These are phyloP conservation scores for Bilobella aurantiaca DNA, from an alignment of 1,140 invertebrate genomes.

Conservation along the genomic window DNA sequence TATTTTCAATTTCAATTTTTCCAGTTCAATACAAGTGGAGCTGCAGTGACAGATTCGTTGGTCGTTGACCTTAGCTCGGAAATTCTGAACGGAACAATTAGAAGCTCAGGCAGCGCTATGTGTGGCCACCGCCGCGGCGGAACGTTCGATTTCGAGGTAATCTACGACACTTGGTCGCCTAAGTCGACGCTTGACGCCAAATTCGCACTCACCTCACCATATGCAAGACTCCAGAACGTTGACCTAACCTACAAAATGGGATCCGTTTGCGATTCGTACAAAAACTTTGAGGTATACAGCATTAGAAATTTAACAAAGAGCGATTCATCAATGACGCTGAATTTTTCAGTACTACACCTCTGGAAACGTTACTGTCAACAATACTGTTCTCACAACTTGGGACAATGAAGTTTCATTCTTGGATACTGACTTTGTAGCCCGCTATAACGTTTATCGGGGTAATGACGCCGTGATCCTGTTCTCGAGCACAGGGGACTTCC, in stretches of 20 bases:
- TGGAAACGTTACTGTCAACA: slow-evolving; percentile 12
- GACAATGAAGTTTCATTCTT: background rate
- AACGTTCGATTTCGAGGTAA: too few relatives aligned
- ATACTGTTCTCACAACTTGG: slow-evolving; percentile 4
- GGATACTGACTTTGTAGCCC: slow-evolving; percentile 13
- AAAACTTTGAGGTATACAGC: slow-evolving; percentile 26
- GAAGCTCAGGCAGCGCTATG: too few relatives aligned
- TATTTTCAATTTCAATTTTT: too few relatives aligned
- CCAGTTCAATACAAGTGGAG: too few relatives aligned
- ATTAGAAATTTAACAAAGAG: background rate
- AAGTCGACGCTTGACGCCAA: slow-evolving; percentile 12
- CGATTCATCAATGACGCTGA: background rate
- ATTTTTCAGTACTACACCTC: slow-evolving; percentile 5
- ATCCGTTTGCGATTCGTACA: slow-evolving; percentile 19
- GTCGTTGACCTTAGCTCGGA: too few relatives aligned
- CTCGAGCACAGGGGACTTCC: slow-evolving; percentile 8
- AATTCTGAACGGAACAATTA: too few relatives aligned
- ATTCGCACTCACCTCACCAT: slow-evolving; percentile 21
- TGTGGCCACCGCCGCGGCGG: too few relatives aligned
- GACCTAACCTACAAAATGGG: slow-evolving; percentile 8
- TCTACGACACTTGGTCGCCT: too few relatives aligned
- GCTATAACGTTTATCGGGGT: slow-evolving; percentile 6
- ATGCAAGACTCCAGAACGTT: slow-evolving; percentile 3
- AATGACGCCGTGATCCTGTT: slow-evolving; percentile 10
- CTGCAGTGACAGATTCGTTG: too few relatives aligned